phyloP scores from a whole-genome alignment of 2,113 vertebrate genomes.

The Clarias batrachus region DNA sequence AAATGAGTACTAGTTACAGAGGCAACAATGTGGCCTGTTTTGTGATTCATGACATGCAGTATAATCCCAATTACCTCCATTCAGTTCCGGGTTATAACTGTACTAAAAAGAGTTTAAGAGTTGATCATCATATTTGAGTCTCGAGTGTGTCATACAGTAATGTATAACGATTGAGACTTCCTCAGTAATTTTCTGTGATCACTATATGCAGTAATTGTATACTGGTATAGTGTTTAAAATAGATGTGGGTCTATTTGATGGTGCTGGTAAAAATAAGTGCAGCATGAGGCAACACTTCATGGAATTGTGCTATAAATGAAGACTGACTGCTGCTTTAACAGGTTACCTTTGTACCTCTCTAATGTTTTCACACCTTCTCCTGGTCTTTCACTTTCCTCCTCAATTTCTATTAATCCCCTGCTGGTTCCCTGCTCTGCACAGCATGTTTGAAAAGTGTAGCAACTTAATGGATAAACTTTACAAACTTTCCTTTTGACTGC shows the following conservation, averaged over 20 bases:
- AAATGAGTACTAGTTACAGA: neutral
- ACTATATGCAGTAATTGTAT: neutral
- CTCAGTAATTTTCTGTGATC: neutral
- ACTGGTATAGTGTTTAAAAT: neutral
- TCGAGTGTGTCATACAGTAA: neutral
- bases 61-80: neutral
- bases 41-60: neutral
- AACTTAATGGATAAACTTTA: constrained; percentile 41
- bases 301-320: constrained; percentile 3
- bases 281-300: neutral
- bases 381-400: neutral
- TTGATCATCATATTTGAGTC: neutral
- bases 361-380: neutral
- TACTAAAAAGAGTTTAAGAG: neutral
- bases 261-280: constrained; percentile 4
- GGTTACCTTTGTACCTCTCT: neutral
- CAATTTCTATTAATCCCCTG: constrained; percentile 15
- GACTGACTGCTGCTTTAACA: neutral
- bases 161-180: neutral
- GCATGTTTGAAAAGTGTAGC: constrained; percentile 19
- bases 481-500: constrained; percentile 13
- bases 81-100: neutral
- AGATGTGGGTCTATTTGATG: neutral
- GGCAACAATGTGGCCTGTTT: neutral
- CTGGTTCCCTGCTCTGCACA: constrained; percentile 9